A percentile compares a stretch with the other conserved stretches of the same genome.
Evolutionary conservation across 2,113 vertebrate genomes (phyloP).

Genomic region (Nerophis lumbriciformis): DNA sequence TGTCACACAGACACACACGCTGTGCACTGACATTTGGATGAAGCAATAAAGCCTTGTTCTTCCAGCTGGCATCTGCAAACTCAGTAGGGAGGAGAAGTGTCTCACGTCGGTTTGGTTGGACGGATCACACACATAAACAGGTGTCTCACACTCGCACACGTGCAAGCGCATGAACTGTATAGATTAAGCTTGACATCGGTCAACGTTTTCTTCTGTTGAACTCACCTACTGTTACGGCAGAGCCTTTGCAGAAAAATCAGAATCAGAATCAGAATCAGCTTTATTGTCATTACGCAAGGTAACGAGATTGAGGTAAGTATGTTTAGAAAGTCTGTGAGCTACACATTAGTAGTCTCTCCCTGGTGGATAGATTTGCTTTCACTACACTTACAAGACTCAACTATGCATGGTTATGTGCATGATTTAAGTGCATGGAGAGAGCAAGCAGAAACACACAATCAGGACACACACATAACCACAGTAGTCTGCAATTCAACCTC

Average conservation of each 20-base stretch:
- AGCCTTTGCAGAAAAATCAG: constrained; percentile 34
- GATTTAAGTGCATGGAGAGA: constrained; percentile 21
- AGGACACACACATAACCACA: constrained; percentile 12
- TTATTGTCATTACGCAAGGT: no score
- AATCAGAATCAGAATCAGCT: no score
- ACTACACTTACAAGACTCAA: constrained; percentile 39
- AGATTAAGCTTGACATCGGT: constrained; percentile 27
- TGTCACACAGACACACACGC: constrained; percentile 26
- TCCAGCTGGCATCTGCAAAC: constrained; percentile 62
- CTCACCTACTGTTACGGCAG: constrained; percentile 34
- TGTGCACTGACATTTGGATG: constrained; percentile 60
- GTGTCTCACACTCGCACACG: constrained; percentile 3
- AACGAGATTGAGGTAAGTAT: constrained; percentile 43
- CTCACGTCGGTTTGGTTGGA: constrained; percentile 42
- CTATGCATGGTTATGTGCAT: constrained; percentile 33
- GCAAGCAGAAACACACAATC: constrained; percentile 11
- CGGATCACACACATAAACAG: constrained; percentile 29
- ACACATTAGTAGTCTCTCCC: constrained; percentile 40
- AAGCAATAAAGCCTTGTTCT: constrained; percentile 56
- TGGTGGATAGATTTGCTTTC: constrained; percentile 39
- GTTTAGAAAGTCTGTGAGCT: constrained; percentile 47
- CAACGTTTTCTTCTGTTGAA: constrained; percentile 52
- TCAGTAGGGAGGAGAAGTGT: constrained; percentile 51
- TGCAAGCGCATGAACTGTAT: constrained; percentile 3
- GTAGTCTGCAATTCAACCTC: constrained; percentile 33